These are phyloP conservation scores for Nebria ingens DNA, from an alignment of 1,140 invertebrate species.

Conservation along the genomic window DNA sequence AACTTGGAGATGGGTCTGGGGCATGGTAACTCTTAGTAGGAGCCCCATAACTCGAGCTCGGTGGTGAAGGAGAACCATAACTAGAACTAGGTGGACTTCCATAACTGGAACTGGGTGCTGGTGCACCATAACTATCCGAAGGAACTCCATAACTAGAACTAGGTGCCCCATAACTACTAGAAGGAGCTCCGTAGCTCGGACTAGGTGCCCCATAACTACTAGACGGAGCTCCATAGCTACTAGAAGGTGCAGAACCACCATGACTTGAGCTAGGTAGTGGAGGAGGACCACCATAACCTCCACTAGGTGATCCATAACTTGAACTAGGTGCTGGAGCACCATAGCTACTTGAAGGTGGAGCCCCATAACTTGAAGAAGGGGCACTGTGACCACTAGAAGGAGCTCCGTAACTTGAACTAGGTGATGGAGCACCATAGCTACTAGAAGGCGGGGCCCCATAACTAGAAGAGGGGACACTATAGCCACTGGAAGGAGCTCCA, in stretches of 20 bases:
- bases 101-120: slow-evolving; percentile 11
- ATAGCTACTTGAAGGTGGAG: slow-evolving; percentile 10
- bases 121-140: not conserved
- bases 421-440: slow-evolving; percentile 6
- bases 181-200: slow-evolving; percentile 10
- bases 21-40: not conserved
- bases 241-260: not conserved
- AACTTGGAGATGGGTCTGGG: slow-evolving; percentile 11
- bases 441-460: slow-evolving; percentile 2
- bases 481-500: slow-evolving; percentile 3
- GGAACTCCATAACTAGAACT: slow-evolving; percentile 12
- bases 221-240: slow-evolving; percentile 8
- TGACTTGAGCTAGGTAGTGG: not conserved
- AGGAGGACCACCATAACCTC: not conserved
- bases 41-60: slow-evolving; percentile 11
- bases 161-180: slow-evolving; percentile 7
- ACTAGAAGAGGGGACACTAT: not conserved
- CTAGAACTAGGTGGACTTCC: not conserved
- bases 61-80: slow-evolving; percentile 10
- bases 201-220: slow-evolving; percentile 11
- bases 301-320: slow-evolving; percentile 10
- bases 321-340: slow-evolving; percentile 12
- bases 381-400: slow-evolving; percentile 11
- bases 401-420: slow-evolving; percentile 1
- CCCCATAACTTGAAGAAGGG: slow-evolving; percentile 13